Conservation (phyloP, 1,140 invertebrate genomes). For the Calliphora vicina region DNA sequence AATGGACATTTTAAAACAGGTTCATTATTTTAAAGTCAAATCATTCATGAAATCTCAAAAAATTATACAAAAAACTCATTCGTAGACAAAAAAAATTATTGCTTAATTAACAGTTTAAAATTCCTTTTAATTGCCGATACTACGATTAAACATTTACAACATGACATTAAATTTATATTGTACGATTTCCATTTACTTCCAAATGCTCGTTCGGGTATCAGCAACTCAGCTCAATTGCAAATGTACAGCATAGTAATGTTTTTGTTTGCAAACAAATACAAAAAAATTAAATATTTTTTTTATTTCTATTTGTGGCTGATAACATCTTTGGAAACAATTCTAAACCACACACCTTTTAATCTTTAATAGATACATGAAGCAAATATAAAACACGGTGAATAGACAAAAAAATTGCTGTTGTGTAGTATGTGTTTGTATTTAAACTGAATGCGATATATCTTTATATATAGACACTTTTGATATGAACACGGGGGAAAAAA, state of each 20-base stretch:
- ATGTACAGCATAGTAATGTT: background rate
- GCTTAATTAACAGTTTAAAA: conserved; percentile 34
- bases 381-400: conserved; percentile 1
- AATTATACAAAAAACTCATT: background rate
- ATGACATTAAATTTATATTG: conserved; percentile 25
- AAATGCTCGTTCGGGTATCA: no score
- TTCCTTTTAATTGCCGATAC: conserved; percentile 35
- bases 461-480: conserved; percentile 20
- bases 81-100: conserved; percentile 12
- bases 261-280: background rate
- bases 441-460: conserved; percentile 19
- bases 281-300: background rate
- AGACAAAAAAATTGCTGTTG: background rate
- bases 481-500: background rate
- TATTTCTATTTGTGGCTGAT: conserved; percentile 23
- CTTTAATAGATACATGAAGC: conserved; percentile 29
- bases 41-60: background rate
- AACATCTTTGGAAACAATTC: conserved; percentile 33
- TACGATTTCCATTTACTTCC: background rate
- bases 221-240: background rate
- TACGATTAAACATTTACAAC: conserved; percentile 30
- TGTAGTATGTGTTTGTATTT: background rate
- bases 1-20: conserved; percentile 1
- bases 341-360: conserved; percentile 35
- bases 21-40: background rate